Base-by-base conservation (phyloP, 2,797 vertebrate genomes). In the Vultur gryphus region DNA sequence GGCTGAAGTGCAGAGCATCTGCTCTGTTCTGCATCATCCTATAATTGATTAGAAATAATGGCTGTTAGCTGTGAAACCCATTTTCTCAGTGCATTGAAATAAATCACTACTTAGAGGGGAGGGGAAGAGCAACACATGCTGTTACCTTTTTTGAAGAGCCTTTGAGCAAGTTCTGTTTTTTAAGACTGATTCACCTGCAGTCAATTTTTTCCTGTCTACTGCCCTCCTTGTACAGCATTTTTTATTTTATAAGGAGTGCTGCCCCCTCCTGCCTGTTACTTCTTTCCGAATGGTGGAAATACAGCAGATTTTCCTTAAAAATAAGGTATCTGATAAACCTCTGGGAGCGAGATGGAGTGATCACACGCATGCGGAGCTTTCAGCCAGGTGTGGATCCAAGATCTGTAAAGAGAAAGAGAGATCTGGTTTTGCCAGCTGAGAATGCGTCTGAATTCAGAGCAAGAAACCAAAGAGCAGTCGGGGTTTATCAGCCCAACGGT, bases 21-120 rank as follows among this genome's bases (percentile, higher is more conserved):
- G 91, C 64, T 93, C 84, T 88, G 67, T 58, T 95, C 87, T 87
- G 62, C 83, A 55, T 66, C 88, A 24, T 59, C 43, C 86, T 59
- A 4, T 69, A 82, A 90, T 87, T 87, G 81, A 90, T 93, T 48
- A 61, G 91, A 48, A 92, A 70, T 89, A 95, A 94, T 87, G 90
- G 58, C 88, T 88, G 51, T 84, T 83, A 87, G 80, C 89, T 2
- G 25, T 71, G 62, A 94, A 95, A 87, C 77, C 86, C 89, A 67
- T 96, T 90, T 96, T 79, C 84, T 84, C 39, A 2, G 73, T 21
- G 3, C 61, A 23, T 2, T 59, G 70, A 72, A 90, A 90, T 95
- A 90, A 96, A 93, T 96, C 58, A 26, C 75, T n/a, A 10, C 16
- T 1, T 29, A 1, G 16, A 84, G 71, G 23, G 64, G 62, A 92